These are phyloP conservation scores for Polydrusus tereticollis DNA, from an alignment of 2,888 invertebrate species.

Conservation along the genomic window DNA sequence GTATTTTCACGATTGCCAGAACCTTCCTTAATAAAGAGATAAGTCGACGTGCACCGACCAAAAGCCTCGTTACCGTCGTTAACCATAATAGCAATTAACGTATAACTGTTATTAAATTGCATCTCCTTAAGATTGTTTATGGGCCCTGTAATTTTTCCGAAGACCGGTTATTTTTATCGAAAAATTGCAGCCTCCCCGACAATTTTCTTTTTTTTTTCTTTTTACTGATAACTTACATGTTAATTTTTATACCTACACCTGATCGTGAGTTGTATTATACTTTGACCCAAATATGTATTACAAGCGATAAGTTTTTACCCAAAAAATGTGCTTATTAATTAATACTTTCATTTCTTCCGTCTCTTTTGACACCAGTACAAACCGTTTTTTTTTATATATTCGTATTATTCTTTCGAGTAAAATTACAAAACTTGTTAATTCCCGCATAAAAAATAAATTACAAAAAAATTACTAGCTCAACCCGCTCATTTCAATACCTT, in stretches of 20 bases:
- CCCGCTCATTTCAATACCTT: too few species aligned
- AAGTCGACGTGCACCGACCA: not conserved
- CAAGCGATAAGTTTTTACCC: not conserved
- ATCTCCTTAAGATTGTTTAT: slow-evolving; percentile 4
- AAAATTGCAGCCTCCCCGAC: not conserved
- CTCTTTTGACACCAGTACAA: too few species aligned
- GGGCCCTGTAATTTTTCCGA: not conserved
- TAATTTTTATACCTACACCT: not conserved
- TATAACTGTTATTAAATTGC: not conserved
- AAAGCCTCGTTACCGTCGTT: not conserved
- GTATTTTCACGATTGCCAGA: not conserved
- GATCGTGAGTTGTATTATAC: not conserved
- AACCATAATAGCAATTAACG: not conserved
- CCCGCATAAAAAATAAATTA: too few species aligned
- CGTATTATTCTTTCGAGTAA: too few species aligned
- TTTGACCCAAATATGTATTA: not conserved
- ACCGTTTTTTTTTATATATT: too few species aligned
- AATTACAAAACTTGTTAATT: too few species aligned
- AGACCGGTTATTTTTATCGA: slow-evolving; percentile 6
- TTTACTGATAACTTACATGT: not conserved
- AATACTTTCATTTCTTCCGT: too few species aligned
- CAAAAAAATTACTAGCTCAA: too few species aligned
- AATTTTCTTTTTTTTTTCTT: not conserved
- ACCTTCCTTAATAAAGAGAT: not conserved
- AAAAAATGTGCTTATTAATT: too few species aligned